Conservation (phyloP, 2,888 invertebrate species). For the Lagria hirta region DNA sequence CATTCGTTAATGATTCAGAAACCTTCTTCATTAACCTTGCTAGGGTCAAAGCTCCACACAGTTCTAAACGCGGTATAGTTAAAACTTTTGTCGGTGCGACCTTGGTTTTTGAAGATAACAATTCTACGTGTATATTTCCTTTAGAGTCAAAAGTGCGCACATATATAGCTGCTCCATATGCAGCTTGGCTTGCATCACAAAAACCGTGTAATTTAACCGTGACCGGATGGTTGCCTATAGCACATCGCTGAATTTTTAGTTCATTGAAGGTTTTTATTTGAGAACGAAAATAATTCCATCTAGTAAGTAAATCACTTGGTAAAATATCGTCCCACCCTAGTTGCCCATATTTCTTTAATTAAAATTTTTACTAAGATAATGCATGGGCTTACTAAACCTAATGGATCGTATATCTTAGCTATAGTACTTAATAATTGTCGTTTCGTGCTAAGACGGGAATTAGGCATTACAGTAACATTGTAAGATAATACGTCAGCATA, state of each 20-base stretch:
- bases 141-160: conserved; percentile 7
- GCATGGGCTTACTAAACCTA: not conserved
- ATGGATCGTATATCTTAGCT: not conserved
- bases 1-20: not conserved
- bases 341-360: not conserved
- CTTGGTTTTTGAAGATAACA: conserved; percentile 25
- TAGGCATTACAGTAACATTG: not conserved
- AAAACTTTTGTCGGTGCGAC: conserved; percentile 24
- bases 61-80: conserved; percentile 24
- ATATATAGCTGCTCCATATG: conserved; percentile 8
- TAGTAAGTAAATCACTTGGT: not conserved
- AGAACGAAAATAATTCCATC: not conserved
- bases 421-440: not conserved
- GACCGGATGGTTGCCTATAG: not conserved
- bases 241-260: not conserved
- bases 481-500: not conserved
- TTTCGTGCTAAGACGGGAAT: not conserved
- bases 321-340: not conserved
- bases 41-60: conserved; percentile 21
- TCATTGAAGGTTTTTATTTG: not conserved
- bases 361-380: not conserved
- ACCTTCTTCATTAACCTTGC: conserved; percentile 3
- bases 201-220: conserved; percentile 19
- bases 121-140: conserved; percentile 8
- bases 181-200: conserved; percentile 10